phyloP scores from a whole-genome alignment of 1,140 invertebrate genomes.

The Diachasma alloeum region DNA sequence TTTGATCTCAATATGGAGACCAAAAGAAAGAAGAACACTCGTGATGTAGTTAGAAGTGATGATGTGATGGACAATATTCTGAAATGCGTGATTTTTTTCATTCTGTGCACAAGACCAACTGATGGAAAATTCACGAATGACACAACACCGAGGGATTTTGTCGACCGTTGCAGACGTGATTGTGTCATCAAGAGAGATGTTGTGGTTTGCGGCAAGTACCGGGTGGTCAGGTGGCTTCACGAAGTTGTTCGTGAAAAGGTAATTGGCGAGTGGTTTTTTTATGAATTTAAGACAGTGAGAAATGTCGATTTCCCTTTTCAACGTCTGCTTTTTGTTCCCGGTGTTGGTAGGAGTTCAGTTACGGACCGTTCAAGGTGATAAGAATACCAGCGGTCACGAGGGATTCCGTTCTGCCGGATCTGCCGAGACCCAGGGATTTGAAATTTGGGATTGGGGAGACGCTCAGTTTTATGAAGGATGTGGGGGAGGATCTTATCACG shows the following conservation, averaged over 20 bases:
- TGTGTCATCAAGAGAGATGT: slow-evolving; percentile 46
- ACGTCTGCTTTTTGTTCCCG: not conserved
- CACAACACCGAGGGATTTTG: slow-evolving; percentile 46
- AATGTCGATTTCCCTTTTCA: not conserved
- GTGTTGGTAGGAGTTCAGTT: slow-evolving; percentile 51
- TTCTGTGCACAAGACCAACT: slow-evolving; percentile 11
- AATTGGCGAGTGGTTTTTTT: slow-evolving; percentile 12
- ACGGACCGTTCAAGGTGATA: slow-evolving; percentile 57
- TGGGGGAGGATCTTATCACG: slow-evolving; percentile 54
- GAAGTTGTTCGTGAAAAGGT: slow-evolving; percentile 51
- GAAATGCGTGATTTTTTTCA: slow-evolving; percentile 24
- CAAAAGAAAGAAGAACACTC: not conserved
- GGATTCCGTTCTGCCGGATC: slow-evolving; percentile 47
- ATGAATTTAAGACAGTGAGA: not conserved
- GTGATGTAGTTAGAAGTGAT: not conserved
- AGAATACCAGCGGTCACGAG: slow-evolving; percentile 49
- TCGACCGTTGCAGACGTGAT: slow-evolving; percentile 53
- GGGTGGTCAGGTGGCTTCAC: slow-evolving; percentile 46
- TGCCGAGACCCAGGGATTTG: slow-evolving; percentile 42
- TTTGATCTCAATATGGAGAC: not conserved
- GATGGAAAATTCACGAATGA: slow-evolving; percentile 17
- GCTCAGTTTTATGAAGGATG: slow-evolving; percentile 52
- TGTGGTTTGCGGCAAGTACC: slow-evolving; percentile 48
- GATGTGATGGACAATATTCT: not conserved
- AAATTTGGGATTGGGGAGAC: slow-evolving; percentile 48